Evolutionary conservation across 2,113 vertebrate genomes (phyloP).

Genomic region (Pygoscelis adeliae): DNA sequence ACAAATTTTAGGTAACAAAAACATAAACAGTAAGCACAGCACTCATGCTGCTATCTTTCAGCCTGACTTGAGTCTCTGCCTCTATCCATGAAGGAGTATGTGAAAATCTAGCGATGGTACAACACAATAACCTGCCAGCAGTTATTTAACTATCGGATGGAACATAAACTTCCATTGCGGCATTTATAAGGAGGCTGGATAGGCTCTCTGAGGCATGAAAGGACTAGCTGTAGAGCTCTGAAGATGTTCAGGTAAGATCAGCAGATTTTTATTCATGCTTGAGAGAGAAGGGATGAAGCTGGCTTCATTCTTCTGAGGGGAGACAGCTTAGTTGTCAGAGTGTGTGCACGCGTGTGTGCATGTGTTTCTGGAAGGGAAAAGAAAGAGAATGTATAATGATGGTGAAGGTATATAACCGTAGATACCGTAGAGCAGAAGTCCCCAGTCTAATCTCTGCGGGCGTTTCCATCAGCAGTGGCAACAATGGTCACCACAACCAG

Average conservation of each 20-base stretch:
- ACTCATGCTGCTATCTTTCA: not conserved
- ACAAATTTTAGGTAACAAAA: not conserved
- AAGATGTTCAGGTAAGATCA: not conserved
- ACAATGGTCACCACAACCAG: not conserved
- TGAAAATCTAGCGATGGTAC: not conserved
- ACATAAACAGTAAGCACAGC: not conserved
- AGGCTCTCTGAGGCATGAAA: conserved; percentile 18
- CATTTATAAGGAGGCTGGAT: not conserved
- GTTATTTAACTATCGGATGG: conserved; percentile 4
- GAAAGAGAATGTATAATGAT: not conserved
- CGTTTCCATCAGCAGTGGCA: not conserved
- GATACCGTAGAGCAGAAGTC: not conserved
- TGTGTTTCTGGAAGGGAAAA: not conserved
- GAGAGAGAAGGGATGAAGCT: not conserved
- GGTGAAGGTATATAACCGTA: not conserved
- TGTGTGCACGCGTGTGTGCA: not conserved
- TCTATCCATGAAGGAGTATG: not conserved
- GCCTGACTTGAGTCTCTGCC: not conserved
- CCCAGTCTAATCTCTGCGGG: not conserved
- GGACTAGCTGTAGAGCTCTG: not conserved
- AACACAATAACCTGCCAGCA: not conserved
- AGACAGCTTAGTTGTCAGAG: not conserved
- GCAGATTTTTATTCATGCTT: conserved; percentile 10
- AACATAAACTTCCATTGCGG: conserved; percentile 7
- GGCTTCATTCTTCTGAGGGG: not conserved